Conservation (phyloP, 2,797 vertebrate species). For the Alosa sapidissima region DNA sequence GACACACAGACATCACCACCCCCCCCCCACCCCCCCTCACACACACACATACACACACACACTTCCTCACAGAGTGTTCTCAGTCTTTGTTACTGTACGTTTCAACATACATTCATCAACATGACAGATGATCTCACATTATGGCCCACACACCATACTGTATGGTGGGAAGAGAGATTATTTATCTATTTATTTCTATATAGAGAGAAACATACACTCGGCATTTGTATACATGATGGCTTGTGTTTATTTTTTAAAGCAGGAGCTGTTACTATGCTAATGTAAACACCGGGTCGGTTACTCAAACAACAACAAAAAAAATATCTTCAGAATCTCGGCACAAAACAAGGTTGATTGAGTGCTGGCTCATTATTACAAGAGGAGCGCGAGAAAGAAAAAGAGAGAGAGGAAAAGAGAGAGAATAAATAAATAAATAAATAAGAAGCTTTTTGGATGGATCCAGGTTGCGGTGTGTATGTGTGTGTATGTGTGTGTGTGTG, state of each 20-base stretch:
- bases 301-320: background rate
- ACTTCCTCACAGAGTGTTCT: background rate
- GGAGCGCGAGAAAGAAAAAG: background rate
- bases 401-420: no score
- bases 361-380: background rate
- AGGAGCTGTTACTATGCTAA: background rate
- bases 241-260: constrained; percentile 16
- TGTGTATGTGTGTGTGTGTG: background rate
- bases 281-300: background rate
- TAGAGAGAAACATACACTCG: background rate
- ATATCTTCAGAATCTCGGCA: background rate
- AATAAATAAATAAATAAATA: background rate
- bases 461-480: background rate
- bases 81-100: constrained; percentile 17
- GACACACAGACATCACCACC: constrained; percentile 51
- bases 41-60: constrained; percentile 15
- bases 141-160: constrained; percentile 7
- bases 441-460: background rate
- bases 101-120: constrained; percentile 2
- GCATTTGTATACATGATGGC: background rate
- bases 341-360: background rate
- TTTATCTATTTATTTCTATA: background rate
- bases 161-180: background rate
- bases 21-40: background rate
- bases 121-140: constrained; percentile 15